A percentile compares a stretch with the other conserved stretches of the same genome.
These are phyloP conservation scores for Stylophora pistillata DNA, from an alignment of 64 coral and sea anemone species.

Conservation along the genomic window DNA sequence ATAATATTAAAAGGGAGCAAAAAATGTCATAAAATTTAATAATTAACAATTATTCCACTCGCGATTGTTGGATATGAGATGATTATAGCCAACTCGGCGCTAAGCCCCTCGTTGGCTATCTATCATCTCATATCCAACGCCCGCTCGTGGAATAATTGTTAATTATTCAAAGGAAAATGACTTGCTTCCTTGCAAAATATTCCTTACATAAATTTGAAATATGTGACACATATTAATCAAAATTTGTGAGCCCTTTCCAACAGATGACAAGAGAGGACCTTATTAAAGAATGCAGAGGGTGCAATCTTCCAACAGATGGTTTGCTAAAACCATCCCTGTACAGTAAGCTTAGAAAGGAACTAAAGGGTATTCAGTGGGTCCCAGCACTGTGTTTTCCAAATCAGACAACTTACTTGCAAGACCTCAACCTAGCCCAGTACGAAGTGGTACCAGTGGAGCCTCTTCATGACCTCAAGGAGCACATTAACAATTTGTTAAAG, in stretches of 20 bases:
- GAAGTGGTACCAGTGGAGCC: constrained; percentile 54
- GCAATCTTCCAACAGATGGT: neutral
- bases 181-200: neutral
- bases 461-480: constrained; percentile 58
- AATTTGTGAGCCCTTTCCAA: neutral
- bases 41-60: too few species aligned
- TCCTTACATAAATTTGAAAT: too few species aligned
- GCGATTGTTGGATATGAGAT: too few species aligned
- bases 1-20: too few species aligned
- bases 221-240: too few species aligned
- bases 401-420: neutral
- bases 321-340: constrained; percentile 1
- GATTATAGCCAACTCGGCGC: too few species aligned
- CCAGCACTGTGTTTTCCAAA: constrained; percentile 27
- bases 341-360: neutral
- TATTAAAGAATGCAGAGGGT: neutral
- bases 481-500: constrained; percentile 46
- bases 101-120: too few species aligned
- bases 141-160: too few species aligned
- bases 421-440: constrained; percentile 34
- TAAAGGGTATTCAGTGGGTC: constrained; percentile 51
- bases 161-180: neutral
- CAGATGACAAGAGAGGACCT: neutral
- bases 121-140: too few species aligned
- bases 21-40: too few species aligned